Base-by-base conservation (phyloP, 2,113 vertebrate genomes). In the Probosciger aterrimus region DNA sequence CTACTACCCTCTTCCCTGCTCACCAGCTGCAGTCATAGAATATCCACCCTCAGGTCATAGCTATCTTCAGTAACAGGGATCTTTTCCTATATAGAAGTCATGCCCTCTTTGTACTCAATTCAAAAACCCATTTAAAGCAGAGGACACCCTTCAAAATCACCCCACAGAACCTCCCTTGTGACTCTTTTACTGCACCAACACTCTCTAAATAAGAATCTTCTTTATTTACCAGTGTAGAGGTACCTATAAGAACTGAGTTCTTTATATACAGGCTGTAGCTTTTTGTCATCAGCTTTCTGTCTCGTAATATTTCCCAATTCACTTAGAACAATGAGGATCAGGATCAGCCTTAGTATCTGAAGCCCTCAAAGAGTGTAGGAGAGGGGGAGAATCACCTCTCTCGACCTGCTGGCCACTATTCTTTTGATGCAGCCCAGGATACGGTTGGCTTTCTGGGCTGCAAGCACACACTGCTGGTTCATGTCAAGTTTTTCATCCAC, bases 21-120 rank as follows among this genome's bases (percentile, higher is more conserved):
- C 22, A 52, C 23, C 3, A 44, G 10, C 28, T 33, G 10, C 4
- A 1, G 16, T 6, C 22, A n/a, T 49, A 59, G 24, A 57, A 90
- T 77, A 76, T 68, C 57, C 18, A 57, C 49, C 28, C 22, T 55
- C 4, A n/a, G 18, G 43, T 75, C 5, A 0, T 14, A 77, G 7
- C 30, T 62, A 10, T 15, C 37, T 49, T 30, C 59, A 59, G 6
- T 17, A 70, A 43, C 0, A 0, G 23, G 11, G 7, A 50, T 31
- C 18, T 25, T 50, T 78, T 22, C 27, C 20, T 44, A 47, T 19
- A 47, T 7, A 41, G n/a, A 86, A 81, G 15, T 9, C 53, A 44
- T 7, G 4, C 7, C 4, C 5, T 82, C 20, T 52, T 85, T 50
- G 31, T 6, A 19, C 59, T 50, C 18, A 41, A 0, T 50, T 63